These are phyloP conservation scores for Tribolium freemani DNA, from an alignment of 2,888 invertebrate genomes.

Conservation along the genomic window DNA sequence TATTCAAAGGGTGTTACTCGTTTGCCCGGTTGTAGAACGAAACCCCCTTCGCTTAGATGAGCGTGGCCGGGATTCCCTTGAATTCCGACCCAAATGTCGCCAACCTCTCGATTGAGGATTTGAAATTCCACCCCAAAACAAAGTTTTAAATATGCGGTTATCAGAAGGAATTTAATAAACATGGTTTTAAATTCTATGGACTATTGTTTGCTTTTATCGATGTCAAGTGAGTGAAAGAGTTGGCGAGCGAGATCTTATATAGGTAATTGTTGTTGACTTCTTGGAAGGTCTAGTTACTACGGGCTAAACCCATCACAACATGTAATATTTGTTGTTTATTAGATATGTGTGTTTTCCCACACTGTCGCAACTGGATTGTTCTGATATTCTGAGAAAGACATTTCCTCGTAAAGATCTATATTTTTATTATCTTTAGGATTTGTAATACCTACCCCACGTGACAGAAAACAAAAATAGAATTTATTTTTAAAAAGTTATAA, in stretches of 20 bases:
- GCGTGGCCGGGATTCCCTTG: slow-evolving; percentile 57
- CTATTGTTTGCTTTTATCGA: not conserved
- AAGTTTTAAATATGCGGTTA: not conserved
- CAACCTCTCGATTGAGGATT: slow-evolving; percentile 51
- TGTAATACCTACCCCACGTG: too few species aligned
- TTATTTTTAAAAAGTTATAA: too few species aligned
- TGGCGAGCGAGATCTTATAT: not conserved
- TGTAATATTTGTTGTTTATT: not conserved
- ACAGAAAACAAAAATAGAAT: too few species aligned
- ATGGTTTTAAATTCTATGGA: not conserved
- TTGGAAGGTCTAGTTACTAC: not conserved
- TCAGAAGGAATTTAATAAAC: not conserved
- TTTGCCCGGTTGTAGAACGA: slow-evolving; percentile 42
- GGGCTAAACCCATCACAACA: not conserved
- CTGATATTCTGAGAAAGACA: too few species aligned
- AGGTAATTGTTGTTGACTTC: not conserved
- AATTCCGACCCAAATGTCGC: slow-evolving; percentile 58
- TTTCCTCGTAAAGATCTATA: too few species aligned
- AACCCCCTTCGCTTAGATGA: slow-evolving; percentile 56
- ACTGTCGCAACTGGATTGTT: too few species aligned
- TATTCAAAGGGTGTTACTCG: not conserved
- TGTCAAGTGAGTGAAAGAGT: not conserved
- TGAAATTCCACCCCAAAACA: slow-evolving; percentile 47
- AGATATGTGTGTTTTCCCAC: too few species aligned
- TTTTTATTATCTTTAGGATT: too few species aligned